Evolutionary conservation across 2,888 invertebrate genomes (phyloP), one percentile per base, ranked within the genome.

Genomic region (Alsophila aescularia): DNA sequence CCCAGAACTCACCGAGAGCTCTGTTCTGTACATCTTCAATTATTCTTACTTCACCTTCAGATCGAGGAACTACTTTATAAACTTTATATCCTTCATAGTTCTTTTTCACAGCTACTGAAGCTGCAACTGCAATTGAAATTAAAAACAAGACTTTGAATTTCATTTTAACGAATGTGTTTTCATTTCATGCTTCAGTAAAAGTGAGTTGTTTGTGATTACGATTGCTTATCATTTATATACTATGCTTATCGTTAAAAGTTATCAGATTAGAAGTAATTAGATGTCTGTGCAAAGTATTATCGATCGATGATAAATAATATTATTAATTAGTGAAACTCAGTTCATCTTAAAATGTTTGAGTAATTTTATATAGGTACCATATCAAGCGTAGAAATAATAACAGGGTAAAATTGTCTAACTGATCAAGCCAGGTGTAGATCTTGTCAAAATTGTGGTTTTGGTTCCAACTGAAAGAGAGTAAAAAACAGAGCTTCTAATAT

Each of bases 31-130:
- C 62, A 9, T 82, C 64, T 62, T 84, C 75, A 6, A 94, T 69
- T 13, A 83, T 69, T n/a, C 79, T 71, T 39, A 94, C 71, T 49
- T 94, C 92, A 9, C 83, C 75, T 2, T 79, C 69, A 13, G 82
- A 87, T 54, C 81, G 79, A 0, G 94, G 93, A 1, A 79, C 75
- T 1, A 94, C 78, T 69, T 93, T 88, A 62, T 92, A 94, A 3
- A 95, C 90, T 63, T 92, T 93, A 63, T 93, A 94, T 14, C 93
- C 93, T 52, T 93, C 88, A 66, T 92, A 95, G 37, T 77, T 79
- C 61, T 65, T 76, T 12, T 39, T 34, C 13, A 57, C 49, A 3
- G 72, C 72, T 59, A 52, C 16, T 34, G 18, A 24, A 0, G 58
- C 62, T 31, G 55, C n/a, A 9, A 60, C 50, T 24, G 60, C 12